Evolutionary conservation across 2,113 vertebrate species (phyloP).

Genomic region (Corythoichthys haematopterus): DNA sequence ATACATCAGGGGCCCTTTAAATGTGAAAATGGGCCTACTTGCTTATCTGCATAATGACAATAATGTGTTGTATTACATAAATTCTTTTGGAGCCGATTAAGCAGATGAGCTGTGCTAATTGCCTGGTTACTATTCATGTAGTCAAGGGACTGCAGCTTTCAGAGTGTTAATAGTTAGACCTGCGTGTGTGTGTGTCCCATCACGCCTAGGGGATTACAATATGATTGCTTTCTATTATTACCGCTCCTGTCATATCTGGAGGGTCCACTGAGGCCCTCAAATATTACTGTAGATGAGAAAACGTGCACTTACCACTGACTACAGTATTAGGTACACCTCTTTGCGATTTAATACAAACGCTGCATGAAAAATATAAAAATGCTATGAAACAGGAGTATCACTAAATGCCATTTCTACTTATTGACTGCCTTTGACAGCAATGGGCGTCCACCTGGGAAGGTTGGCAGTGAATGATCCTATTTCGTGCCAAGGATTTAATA

Average conservation of each 20-base stretch:
- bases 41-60: constrained; percentile 45
- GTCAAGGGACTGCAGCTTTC: constrained; percentile 53
- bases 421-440: too few relatives aligned
- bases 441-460: too few relatives aligned
- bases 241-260: constrained; percentile 24
- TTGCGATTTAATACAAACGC: not conserved
- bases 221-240: constrained; percentile 65
- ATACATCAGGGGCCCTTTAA: constrained; percentile 11
- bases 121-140: constrained; percentile 64
- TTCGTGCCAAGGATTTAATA: too few relatives aligned
- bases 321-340: not conserved
- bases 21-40: constrained; percentile 1
- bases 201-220: constrained; percentile 54
- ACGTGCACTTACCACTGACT: not conserved
- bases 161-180: constrained; percentile 43
- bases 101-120: constrained; percentile 64
- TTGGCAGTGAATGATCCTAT: too few relatives aligned
- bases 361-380: too few relatives aligned
- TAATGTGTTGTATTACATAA: constrained; percentile 44
- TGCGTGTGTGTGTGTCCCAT: constrained; percentile 47
- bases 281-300: constrained; percentile 12
- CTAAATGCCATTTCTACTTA: too few relatives aligned
- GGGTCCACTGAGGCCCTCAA: constrained; percentile 33
- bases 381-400: too few relatives aligned
- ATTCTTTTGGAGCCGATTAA: constrained; percentile 54